phyloP scores from a whole-genome alignment of 2,797 vertebrate genomes.

The Microctenopoma stevenorrisi region DNA sequence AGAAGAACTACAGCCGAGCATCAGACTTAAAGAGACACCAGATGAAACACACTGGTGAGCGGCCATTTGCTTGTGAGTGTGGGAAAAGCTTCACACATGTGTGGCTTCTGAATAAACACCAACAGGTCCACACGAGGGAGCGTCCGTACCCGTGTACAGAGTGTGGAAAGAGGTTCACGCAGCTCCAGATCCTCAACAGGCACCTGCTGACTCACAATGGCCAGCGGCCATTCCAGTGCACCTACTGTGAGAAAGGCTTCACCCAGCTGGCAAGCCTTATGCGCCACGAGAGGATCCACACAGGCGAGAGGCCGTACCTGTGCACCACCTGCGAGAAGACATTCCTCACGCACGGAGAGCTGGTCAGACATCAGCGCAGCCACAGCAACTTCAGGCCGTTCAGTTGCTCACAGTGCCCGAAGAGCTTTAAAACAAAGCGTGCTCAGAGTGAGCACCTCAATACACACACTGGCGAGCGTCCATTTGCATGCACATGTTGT shows the following conservation, averaged over 20 bases:
- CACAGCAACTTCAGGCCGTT: conserved; percentile 69
- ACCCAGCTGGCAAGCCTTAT: conserved; percentile 73
- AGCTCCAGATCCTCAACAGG: conserved; percentile 71
- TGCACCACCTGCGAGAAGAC: conserved; percentile 73
- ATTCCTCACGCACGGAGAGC: conserved; percentile 73
- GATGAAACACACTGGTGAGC: conserved; percentile 73
- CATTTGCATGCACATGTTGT: conserved; percentile 47
- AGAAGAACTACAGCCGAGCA: conserved; percentile 70
- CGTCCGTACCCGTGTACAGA: conserved; percentile 56
- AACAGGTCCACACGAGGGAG: conserved; percentile 67
- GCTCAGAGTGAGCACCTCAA: conserved; percentile 70
- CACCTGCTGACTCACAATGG: conserved; percentile 74
- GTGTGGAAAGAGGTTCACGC: conserved; percentile 76
- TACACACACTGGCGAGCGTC: conserved; percentile 67
- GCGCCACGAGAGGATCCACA: conserved; percentile 68
- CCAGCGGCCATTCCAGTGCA: conserved; percentile 68
- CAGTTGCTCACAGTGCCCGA: conserved; percentile 66
- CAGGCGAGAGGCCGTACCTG: conserved; percentile 68
- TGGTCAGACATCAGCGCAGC: conserved; percentile 72
- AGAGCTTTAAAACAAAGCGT: conserved; percentile 74
- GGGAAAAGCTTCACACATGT: conserved; percentile 75
- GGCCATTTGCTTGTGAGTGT: conserved; percentile 70
- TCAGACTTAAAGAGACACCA: conserved; percentile 74
- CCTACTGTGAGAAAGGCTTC: conserved; percentile 73
- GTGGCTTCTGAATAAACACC: conserved; percentile 75